These are phyloP conservation scores for Lutraria rhynchaena DNA, from an alignment of 1,140 invertebrate genomes.

Conservation along the genomic window DNA sequence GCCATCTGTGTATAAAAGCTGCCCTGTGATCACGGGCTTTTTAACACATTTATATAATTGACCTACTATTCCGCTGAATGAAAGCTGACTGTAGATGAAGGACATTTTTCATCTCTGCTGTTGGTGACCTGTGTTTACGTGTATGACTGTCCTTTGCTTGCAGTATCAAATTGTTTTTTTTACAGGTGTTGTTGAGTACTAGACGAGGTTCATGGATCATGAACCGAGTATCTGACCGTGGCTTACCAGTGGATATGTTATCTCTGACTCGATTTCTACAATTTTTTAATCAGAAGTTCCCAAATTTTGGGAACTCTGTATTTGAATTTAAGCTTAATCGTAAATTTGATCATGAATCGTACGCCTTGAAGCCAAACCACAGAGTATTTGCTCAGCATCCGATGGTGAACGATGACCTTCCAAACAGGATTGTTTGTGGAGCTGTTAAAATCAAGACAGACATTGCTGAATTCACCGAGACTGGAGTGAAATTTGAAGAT, in stretches of 20 bases:
- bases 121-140: not conserved
- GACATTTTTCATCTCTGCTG: not conserved
- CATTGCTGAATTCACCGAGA: constrained; percentile 76
- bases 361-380: constrained; percentile 82
- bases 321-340: constrained; percentile 55
- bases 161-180: constrained; percentile 25
- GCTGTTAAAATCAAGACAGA: constrained; percentile 81
- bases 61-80: no score
- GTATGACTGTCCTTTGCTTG: not conserved
- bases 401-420: constrained; percentile 84
- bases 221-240: constrained; percentile 77
- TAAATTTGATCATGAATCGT: constrained; percentile 83
- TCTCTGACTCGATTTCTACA: constrained; percentile 42
- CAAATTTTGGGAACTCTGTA: constrained; percentile 20
- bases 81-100: not conserved
- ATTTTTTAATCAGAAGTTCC: constrained; percentile 10
- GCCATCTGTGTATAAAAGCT: no score
- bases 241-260: constrained; percentile 72
- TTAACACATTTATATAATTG: no score
- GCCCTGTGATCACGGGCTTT: no score
- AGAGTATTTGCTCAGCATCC: constrained; percentile 82
- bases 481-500: constrained; percentile 81
- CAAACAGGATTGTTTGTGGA: constrained; percentile 83
- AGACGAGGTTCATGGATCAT: constrained; percentile 83
- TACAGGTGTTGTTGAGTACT: constrained; percentile 83